Base-by-base conservation (phyloP, 92 coral and sea anemone genomes). In the Porites lobata region DNA sequence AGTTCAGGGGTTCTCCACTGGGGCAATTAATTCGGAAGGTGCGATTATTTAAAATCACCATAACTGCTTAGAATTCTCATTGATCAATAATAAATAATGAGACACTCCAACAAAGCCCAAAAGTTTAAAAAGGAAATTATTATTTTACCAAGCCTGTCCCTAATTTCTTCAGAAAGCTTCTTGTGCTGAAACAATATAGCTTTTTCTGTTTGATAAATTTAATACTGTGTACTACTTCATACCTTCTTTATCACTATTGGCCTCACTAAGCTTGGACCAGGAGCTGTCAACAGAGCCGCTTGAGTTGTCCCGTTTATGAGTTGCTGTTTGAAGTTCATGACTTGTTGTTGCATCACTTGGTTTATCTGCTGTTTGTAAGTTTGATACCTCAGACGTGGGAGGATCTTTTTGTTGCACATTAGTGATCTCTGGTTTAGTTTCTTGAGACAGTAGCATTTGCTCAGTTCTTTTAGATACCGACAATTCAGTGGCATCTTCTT, bases 251-350 rank as follows among this genome's bases (percentile, higher is more conserved):
- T 14, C 87, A 19, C 80, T 65, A 12, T 73, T 19, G 22, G 85
- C 89, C 20, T 95, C 92, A 65, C 98, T 95, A 29, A 95, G 78
- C 79, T 92, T 93, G 4, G 98, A 95, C 98, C 98, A 95, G 0
- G 98, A 95, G 84, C 98, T 95, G 65, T 95, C 98, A 9, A 90
- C 87, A 57, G 96, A 95, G 50, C 95, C 91, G 62, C 87, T 92
- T 8, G 96, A 90, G 78, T 93, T 95, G 67, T 85, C 95, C 22
- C 89, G 88, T 64, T 90, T 81, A 67, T 76, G 84, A 2, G 61
- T 66, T 24, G 76, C 19, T 80, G 76, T 24, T 72, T 54, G 58
- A 69, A 9, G 32, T 1, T 32, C 86, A 17, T 26, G 51, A 32
- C 18, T 12, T 22, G 78, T 22, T 57, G 54, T 38, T 70, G 57